Base-by-base conservation (phyloP, 2,888 invertebrate genomes). In the Gymnosoma rotundatum region DNA sequence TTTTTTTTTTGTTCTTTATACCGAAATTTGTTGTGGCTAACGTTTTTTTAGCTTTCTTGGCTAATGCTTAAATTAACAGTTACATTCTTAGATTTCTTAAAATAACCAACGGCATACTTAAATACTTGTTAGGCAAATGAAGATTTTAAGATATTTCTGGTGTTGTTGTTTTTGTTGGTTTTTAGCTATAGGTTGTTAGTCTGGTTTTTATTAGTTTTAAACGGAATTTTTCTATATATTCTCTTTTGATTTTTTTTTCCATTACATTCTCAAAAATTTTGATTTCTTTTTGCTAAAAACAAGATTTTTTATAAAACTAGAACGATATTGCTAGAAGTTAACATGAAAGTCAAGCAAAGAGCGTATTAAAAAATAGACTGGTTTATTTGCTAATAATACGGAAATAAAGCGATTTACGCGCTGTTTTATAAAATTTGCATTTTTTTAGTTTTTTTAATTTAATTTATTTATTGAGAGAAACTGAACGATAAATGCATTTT, bases 91-190 rank as follows among this genome's bases (percentile, higher is more conserved):
- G 78, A 74, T 83, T 74, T 79, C 52, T 69, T 63, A 67, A 79
- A 76, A 64, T 84, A 84, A 70, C 83, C 83, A 80, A 81, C 80
- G 80, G 80, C 83, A 81, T 84, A 78, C 63, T 83, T 78, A 52
- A 63, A 81, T 64, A 78, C 80, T 81, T 83, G 83, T 76, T 84
- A 64, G 52, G 48, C 38, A 72, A 60, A 66, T 75, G 56, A 70
- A 54, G 48, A 83, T 56, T 64, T 50, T 69, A 25, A 72, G 21
- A n/a, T 10, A 56, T 50, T 56, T 12, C 45, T 36, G 45, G 1
- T 42, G 42, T 42, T 42, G 42, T 42, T 42, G 42, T 12, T 42
- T 42, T 42, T 42, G 32, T 32, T 32, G 32, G 32, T 42, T 42
- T 2, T 12, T 72, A 25, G 48, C 20, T 36, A 16, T n/a, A 18